phyloP scores from a whole-genome alignment of 1,140 invertebrate species.

The Papilio machaon region DNA sequence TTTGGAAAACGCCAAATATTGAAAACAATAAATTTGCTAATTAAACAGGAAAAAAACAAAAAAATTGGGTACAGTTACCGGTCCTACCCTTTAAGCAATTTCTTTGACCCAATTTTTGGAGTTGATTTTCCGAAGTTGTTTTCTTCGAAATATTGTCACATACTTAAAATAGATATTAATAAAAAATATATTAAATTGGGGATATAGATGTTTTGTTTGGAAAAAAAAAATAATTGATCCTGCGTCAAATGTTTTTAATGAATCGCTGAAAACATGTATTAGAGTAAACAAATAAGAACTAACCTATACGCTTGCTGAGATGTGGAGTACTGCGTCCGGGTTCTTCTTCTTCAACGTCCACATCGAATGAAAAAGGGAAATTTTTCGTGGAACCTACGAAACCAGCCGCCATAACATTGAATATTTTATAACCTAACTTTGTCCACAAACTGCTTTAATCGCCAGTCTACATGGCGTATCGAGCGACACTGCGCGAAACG shows the following conservation, averaged over 20 bases:
- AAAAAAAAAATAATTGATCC: background rate
- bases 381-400: constrained; percentile 78
- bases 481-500: constrained; percentile 23
- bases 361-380: constrained; percentile 79
- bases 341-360: constrained; percentile 76
- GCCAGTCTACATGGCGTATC: constrained; percentile 21
- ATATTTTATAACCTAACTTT: background rate
- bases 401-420: constrained; percentile 67
- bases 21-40: no score
- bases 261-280: constrained; percentile 31
- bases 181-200: background rate
- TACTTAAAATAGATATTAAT: background rate
- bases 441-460: background rate
- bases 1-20: no score
- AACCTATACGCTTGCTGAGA: constrained; percentile 69
- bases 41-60: no score
- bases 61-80: no score
- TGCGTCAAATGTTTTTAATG: constrained; percentile 21
- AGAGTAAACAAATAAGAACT: constrained; percentile 36
- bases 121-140: background rate
- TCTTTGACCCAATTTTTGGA: background rate
- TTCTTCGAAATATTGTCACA: background rate
- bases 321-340: constrained; percentile 61
- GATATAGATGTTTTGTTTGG: background rate
- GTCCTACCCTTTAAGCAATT: background rate